phyloP scores from a whole-genome alignment of 2,888 invertebrate species.

The Torymus tubicola region DNA sequence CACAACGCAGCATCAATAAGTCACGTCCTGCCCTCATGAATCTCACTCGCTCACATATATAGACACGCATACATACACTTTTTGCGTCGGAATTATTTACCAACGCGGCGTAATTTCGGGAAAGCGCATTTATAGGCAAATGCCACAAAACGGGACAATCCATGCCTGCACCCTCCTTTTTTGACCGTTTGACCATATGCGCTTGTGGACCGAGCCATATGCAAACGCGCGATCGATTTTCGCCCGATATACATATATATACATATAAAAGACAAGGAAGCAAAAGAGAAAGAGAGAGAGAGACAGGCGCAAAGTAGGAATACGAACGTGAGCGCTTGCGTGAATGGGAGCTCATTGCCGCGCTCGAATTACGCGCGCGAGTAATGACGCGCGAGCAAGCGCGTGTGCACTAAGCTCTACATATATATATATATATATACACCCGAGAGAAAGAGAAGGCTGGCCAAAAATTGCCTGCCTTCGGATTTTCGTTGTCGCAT shows the following conservation, averaged over 20 bases:
- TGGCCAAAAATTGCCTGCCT: conserved; percentile 46
- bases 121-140: conserved; percentile 34
- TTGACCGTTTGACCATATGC: conserved; percentile 75
- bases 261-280: conserved; percentile 59
- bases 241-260: conserved; percentile 43
- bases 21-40: conserved; percentile 45
- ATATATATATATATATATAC: background rate
- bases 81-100: conserved; percentile 35
- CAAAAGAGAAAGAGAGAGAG: too few relatives aligned
- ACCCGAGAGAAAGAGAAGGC: background rate
- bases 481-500: conserved; percentile 25
- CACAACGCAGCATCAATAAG: conserved; percentile 39
- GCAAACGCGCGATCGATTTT: conserved; percentile 69
- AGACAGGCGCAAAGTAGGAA: conserved; percentile 51
- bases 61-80: background rate
- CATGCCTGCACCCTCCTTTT: conserved; percentile 71
- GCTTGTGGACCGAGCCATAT: conserved; percentile 65
- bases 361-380: conserved; percentile 54
- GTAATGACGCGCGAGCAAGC: conserved; percentile 58
- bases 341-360: conserved; percentile 62
- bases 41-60: conserved; percentile 11
- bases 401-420: conserved; percentile 26
- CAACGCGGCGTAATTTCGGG: conserved; percentile 40
- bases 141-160: conserved; percentile 3
- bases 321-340: conserved; percentile 43